phyloP scores from a whole-genome alignment of 2,797 vertebrate genomes.

The Acanthornis magna region DNA sequence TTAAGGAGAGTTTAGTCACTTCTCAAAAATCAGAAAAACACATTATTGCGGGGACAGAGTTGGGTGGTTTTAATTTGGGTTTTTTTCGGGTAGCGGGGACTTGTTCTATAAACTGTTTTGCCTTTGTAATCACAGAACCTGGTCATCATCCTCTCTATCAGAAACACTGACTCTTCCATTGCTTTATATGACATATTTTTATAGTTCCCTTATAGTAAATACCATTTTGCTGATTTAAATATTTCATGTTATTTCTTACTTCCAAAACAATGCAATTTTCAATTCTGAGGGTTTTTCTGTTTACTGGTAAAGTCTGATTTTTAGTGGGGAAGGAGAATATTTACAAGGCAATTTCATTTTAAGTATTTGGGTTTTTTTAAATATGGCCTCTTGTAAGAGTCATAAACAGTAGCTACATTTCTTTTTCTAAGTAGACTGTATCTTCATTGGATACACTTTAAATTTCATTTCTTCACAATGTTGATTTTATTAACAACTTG shows the following conservation, averaged over 20 bases:
- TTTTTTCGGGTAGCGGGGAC: too few relatives aligned
- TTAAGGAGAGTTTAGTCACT: not conserved
- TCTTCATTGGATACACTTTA: not conserved
- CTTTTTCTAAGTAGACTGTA: not conserved
- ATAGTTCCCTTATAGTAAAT: not conserved
- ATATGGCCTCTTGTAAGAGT: not conserved
- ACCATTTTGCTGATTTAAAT: not conserved
- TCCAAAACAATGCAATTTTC: not conserved
- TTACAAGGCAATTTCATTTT: not conserved
- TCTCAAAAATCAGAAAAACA: not conserved
- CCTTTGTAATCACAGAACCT: not conserved
- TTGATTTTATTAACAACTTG: not conserved
- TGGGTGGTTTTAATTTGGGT: not conserved
- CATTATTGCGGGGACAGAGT: rapidly evolving
- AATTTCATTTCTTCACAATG: not conserved
- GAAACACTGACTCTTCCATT: not conserved
- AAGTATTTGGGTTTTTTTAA: rapidly evolving
- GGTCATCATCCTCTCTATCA: not conserved
- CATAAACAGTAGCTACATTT: not conserved
- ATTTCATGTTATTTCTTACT: not conserved
- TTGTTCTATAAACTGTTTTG: not conserved
- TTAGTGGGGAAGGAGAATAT: not conserved
- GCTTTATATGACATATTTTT: not conserved
- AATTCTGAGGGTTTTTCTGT: not conserved
- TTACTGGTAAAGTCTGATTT: not conserved